Base-by-base conservation (phyloP, 2,888 invertebrate species). In the Copidosoma aretas region DNA sequence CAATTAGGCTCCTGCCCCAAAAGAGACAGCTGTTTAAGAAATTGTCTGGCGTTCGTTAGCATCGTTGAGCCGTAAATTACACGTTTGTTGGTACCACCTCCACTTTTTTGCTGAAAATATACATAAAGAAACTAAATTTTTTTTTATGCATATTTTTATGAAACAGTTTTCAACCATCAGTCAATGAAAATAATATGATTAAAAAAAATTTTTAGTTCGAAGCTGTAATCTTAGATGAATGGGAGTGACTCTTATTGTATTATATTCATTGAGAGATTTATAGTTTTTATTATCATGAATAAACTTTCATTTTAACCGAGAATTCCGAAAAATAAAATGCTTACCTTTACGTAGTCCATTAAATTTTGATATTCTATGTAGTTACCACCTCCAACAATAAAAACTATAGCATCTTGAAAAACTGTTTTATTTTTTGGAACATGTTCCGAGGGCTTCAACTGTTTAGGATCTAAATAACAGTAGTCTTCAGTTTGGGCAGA, bases 341-440 rank as follows among this genome's bases (percentile, higher is more conserved):
- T 71, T 82, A 91, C 91, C 88, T 94, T 97, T 46, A 93, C 93
- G 81, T 97, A 97, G 82, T 98, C 98, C 63, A 94, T 90, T 70
- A 99, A 88, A 88, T 99, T 99, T 84, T 98, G 98, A 84, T 99
- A 99, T 85, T 99, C 99, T 80, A 98, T 98, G 82, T 99, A 99
- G 87, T 98, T 98, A 60, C 99, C 95, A 70, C 95, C 95, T 54
- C 96, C 95, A 54, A 96, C 93, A 66, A 96, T 85, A 84, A 96
- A 96, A 14, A 96, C 95, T 68, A 95, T 91, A 4, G 94, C 94
- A 84, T 95, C 95, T 78, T 91, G 91, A 83, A 94, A 95, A 77
- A 89, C 81, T 77, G 87, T 82, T 80, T 89, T 84, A 86, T 89
- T 87, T 85, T 90, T 88, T 67, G 90, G 86, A 83, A 87, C 81